Conservation (phyloP, 1,140 invertebrate genomes). For the Uloborus diversus region DNA sequence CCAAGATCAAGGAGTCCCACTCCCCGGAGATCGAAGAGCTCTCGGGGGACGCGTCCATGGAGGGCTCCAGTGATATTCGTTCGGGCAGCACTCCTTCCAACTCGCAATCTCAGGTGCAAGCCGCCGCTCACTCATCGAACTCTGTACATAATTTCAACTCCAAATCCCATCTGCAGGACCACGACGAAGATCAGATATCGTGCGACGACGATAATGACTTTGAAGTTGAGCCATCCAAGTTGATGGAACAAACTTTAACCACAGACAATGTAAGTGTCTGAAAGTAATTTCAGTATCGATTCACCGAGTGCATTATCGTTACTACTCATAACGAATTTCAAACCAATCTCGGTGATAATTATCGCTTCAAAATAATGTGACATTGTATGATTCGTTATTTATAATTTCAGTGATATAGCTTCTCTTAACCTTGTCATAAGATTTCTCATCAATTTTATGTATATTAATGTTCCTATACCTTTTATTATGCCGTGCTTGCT, state of each 20-base stretch:
- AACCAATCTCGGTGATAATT: too few relatives aligned
- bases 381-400: too few relatives aligned
- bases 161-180: conserved; percentile 40
- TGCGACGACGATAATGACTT: conserved; percentile 39
- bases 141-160: conserved; percentile 46
- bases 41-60: conserved; percentile 43
- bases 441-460: too few relatives aligned
- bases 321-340: too few relatives aligned
- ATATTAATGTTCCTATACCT: too few relatives aligned
- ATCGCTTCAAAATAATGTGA: too few relatives aligned
- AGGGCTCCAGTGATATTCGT: conserved; percentile 42
- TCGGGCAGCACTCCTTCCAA: conserved; percentile 13
- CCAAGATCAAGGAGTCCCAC: conserved; percentile 44
- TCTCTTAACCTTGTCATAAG: too few relatives aligned
- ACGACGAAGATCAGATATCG: conserved; percentile 33
- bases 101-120: conserved; percentile 26
- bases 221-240: conserved; percentile 49
- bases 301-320: too few relatives aligned
- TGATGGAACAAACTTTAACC: conserved; percentile 50
- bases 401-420: too few relatives aligned
- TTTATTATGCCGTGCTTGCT: too few relatives aligned
- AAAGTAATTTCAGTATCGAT: too few relatives aligned
- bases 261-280: conserved; percentile 47
- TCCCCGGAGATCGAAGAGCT: conserved; percentile 45
- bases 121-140: conserved; percentile 44